phyloP scores from a whole-genome alignment of 1,140 invertebrate species.

The Diorhabda carinulata region DNA sequence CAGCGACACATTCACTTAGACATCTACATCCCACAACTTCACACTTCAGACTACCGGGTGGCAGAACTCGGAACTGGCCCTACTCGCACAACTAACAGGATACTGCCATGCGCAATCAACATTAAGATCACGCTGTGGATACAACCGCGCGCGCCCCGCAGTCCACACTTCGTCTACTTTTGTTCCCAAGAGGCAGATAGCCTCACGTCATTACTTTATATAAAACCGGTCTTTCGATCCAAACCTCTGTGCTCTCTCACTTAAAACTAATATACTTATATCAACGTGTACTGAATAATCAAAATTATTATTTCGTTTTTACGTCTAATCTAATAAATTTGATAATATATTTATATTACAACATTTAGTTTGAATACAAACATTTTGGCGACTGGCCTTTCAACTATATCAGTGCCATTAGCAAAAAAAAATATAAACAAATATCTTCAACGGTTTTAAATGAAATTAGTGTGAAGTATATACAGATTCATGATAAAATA shows the following conservation, averaged over 20 bases:
- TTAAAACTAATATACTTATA: not conserved
- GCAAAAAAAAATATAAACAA: no score
- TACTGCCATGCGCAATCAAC: constrained; percentile 16
- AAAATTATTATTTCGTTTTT: not conserved
- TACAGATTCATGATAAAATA: no score
- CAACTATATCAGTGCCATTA: no score
- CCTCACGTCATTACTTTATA: constrained; percentile 3
- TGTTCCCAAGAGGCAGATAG: constrained; percentile 5
- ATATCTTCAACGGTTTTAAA: no score
- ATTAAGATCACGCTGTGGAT: constrained; percentile 14
- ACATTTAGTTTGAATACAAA: no score
- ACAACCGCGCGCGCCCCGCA: constrained; percentile 11
- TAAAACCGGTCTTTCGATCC: constrained; percentile 1
- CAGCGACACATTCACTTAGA: constrained; percentile 16
- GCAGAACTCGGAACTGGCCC: constrained; percentile 30
- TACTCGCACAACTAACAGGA: constrained; percentile 19
- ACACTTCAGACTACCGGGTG: constrained; percentile 27
- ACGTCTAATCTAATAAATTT: not conserved
- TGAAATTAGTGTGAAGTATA: no score
- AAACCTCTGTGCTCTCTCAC: constrained; percentile 1
- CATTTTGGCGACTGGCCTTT: no score
- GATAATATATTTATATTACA: no score
- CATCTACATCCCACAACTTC: constrained; percentile 16
- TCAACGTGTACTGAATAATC: not conserved
- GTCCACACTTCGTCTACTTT: constrained; percentile 5